Conservation (phyloP, 92 coral and sea anemone species). For the Palythoa grandis region DNA sequence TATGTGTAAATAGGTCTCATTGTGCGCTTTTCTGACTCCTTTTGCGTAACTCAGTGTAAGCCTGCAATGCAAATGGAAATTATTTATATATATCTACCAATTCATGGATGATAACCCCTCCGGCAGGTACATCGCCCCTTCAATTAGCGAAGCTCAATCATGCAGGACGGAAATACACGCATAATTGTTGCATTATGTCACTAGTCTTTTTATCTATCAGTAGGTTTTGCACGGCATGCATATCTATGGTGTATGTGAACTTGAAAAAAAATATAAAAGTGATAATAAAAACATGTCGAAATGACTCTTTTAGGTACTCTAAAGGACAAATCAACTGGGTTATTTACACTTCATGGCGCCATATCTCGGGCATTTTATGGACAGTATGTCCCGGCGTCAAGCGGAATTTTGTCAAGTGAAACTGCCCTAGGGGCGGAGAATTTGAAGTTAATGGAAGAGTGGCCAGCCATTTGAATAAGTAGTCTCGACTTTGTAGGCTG, state of each 20-base stretch:
- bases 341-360: no score
- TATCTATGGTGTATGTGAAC: not conserved
- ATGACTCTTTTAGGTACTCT: not conserved
- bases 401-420: no score
- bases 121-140: not conserved
- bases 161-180: not conserved
- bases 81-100: not conserved
- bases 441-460: no score
- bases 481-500: no score
- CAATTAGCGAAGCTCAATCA: not conserved
- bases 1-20: no score
- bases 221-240: not conserved
- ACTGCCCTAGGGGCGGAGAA: no score
- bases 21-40: no score
- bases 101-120: not conserved
- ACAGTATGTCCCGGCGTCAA: no score
- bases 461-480: no score
- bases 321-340: no score
- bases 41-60: no score
- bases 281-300: not conserved
- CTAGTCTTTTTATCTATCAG: not conserved
- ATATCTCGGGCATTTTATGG: not conserved
- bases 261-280: not conserved
- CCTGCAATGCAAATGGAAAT: not conserved
- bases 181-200: not conserved